These are phyloP conservation scores for Dolichoris vasculosae DNA, from an alignment of 1,140 invertebrate species.

Conservation along the genomic window DNA sequence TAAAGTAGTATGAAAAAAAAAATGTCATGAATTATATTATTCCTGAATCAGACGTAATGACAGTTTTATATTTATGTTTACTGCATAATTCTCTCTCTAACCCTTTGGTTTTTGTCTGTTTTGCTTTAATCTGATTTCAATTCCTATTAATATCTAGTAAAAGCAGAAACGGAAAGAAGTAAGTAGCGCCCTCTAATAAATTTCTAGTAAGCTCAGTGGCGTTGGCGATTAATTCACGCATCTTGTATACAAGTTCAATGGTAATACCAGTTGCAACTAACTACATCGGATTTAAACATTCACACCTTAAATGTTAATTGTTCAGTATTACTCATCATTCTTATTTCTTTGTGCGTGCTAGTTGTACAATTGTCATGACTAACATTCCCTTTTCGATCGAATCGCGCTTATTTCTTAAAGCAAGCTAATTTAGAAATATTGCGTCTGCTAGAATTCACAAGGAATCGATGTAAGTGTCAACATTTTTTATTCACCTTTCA, in stretches of 20 bases:
- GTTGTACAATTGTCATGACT: conserved; percentile 26
- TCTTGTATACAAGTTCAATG: neutral
- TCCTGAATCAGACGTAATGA: too few relatives aligned
- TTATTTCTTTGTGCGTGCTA: too few relatives aligned
- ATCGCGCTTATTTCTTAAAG: neutral
- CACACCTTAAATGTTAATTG: conserved; percentile 42
- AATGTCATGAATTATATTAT: too few relatives aligned
- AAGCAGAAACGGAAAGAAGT: neutral
- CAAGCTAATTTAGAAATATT: neutral
- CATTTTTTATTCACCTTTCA: neutral
- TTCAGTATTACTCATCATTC: conserved; percentile 42
- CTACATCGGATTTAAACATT: conserved; percentile 40
- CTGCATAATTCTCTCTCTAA: too few relatives aligned
- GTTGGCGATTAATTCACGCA: neutral
- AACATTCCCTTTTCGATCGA: neutral
- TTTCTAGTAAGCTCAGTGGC: neutral
- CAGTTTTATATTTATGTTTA: too few relatives aligned
- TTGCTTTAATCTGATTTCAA: too few relatives aligned
- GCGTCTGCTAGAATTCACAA: conserved; percentile 40
- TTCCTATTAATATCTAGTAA: too few relatives aligned
- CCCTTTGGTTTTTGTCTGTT: too few relatives aligned
- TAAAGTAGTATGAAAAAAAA: too few relatives aligned
- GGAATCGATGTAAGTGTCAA: conserved; percentile 41
- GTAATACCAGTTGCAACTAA: neutral
- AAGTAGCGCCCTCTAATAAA: neutral